Base-by-base conservation (phyloP, 2,888 invertebrate species). In the Trichogramma dendrolimi region DNA sequence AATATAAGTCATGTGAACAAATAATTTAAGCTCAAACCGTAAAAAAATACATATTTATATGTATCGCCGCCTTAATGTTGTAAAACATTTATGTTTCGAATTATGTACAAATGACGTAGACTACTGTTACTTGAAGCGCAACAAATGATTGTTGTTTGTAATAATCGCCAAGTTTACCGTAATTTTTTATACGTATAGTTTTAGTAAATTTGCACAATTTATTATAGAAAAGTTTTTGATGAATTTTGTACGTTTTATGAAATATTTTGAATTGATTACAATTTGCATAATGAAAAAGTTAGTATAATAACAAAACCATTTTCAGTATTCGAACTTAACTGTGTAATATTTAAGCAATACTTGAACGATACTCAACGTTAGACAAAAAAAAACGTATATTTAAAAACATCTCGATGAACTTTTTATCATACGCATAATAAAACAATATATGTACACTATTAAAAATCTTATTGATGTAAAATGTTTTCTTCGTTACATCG, bases 271-370 rank as follows among this genome's bases (percentile, higher is more conserved):
- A 46, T 3, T 8, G 27, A 44, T 38, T 54, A 43, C 43, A 49
- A 50, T 48, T 47, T 40, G 6, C 14, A 51, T 50, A 5, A 27
- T 6, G 7, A 53, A 54, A 27, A 11, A 51, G 54, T 44, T 63
- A 58, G 58, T 43, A 10, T 57, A 60, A 63, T 60, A 41, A 49
- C 53, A 11, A 62, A 5, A 55, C 50, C 47, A 60, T 54, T 43
- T 8, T 60, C 60, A 63, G 57, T 58, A 63, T 58, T 63, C 50
- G 43, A 48, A 58, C 6, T 63, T 58, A 55, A 60, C 8, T 10
- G 51, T 63, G 51, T 11, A 63, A 38, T 56, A 44, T 50, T 54
- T 54, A 57, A 50, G 54, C 57, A 60, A 57, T 50, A 57, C 43
- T 6, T 56, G 58, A 64, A 57, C 57, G 48, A 61, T 61, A 47